Percentiles rank a stretch among this genome's conserved stretches.
These are phyloP conservation scores for Cotesia vestalis DNA, from an alignment of 1,140 invertebrate species.

Conservation along the genomic window DNA sequence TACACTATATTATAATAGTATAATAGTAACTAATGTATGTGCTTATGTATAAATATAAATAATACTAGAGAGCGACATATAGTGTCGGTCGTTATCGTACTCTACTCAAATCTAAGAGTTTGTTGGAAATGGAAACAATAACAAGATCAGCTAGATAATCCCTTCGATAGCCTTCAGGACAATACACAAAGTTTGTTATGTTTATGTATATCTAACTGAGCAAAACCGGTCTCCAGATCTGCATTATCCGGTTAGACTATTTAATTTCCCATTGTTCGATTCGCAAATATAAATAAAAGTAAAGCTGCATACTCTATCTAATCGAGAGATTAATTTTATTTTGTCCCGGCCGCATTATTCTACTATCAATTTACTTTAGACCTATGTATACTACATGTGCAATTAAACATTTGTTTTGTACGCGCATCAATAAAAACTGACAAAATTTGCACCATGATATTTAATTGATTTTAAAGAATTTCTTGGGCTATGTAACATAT, in stretches of 20 bases:
- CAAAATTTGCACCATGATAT: no score
- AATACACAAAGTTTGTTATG: not conserved
- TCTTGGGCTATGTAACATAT: no score
- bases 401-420: no score
- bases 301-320: not conserved
- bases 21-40: no score
- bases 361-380: no score
- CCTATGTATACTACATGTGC: no score
- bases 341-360: no score
- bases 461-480: no score
- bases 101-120: not conserved
- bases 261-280: constrained; percentile 29
- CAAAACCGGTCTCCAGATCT: constrained; percentile 33
- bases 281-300: not conserved
- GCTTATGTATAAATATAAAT: no score
- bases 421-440: no score
- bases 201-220: constrained; percentile 17
- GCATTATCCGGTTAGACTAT: constrained; percentile 31
- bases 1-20: no score
- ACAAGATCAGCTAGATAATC: constrained; percentile 19
- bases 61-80: not conserved
- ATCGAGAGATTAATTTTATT: constrained; percentile 14
- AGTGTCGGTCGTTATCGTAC: not conserved
- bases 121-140: not conserved
- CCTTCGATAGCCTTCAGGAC: constrained; percentile 21